Evolutionary conservation across 2,888 invertebrate species (phyloP).

Genomic region (Apamea sordens): DNA sequence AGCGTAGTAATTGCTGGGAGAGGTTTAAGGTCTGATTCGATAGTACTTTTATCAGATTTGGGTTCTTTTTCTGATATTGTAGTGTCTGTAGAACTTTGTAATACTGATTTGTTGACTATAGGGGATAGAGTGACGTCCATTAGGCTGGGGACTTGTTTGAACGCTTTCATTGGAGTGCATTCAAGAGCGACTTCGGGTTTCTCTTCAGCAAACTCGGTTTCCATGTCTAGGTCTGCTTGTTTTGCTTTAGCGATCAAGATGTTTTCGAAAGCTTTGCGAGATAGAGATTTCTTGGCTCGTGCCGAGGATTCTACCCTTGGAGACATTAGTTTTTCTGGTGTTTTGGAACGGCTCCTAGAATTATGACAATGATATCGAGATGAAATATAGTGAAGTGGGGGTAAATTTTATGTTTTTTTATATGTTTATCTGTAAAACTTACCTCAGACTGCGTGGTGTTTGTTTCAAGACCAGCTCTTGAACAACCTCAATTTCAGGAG

Average conservation of each 20-base stretch:
- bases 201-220: slow-evolving; percentile 69
- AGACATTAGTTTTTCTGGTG: slow-evolving; percentile 85
- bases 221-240: slow-evolving; percentile 72
- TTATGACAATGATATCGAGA: not conserved
- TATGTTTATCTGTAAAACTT: slow-evolving; percentile 8
- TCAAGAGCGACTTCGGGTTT: slow-evolving; percentile 74
- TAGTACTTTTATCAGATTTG: slow-evolving; percentile 69
- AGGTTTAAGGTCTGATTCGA: slow-evolving; percentile 68
- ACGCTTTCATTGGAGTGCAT: slow-evolving; percentile 84
- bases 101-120: slow-evolving; percentile 83
- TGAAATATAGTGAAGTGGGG: not conserved
- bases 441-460: slow-evolving; percentile 77
- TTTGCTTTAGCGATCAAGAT: slow-evolving; percentile 85
- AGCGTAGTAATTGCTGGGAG: slow-evolving; percentile 79
- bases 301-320: slow-evolving; percentile 79
- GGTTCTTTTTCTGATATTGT: slow-evolving; percentile 72
- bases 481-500: slow-evolving; percentile 79
- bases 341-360: slow-evolving; percentile 84
- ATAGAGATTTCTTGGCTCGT: slow-evolving; percentile 81
- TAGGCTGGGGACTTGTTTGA: slow-evolving; percentile 75
- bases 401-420: no score
- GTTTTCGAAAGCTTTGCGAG: slow-evolving; percentile 85
- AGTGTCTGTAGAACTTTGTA: slow-evolving; percentile 81
- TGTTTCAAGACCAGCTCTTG: slow-evolving; percentile 68
- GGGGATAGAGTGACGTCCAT: slow-evolving; percentile 86